Base-by-base conservation (phyloP, 2,113 vertebrate genomes). In the Rhinopomastus cyanomelas region DNA sequence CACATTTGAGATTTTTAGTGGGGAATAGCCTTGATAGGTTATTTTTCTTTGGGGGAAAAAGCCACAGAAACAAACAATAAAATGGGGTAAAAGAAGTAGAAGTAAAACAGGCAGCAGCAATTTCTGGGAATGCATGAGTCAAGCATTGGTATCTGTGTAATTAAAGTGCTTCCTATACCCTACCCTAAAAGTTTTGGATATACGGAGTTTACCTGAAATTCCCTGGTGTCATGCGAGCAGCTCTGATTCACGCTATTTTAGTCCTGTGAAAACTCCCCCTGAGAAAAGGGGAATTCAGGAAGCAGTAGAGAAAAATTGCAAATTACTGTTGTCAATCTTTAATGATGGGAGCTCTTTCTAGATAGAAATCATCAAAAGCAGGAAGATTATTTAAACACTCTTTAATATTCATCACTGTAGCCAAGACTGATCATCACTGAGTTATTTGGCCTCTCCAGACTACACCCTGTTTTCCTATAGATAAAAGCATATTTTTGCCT, bases 401-500 rank as follows among this genome's bases (percentile, higher is more conserved):
- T 53, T 92, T 92, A 92, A 89, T 89, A 92, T 91, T 73, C 85
- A 73, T 75, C 18, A 15, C 39, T 57, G 61, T 39, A 94, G 93
- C 90, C 92, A 95, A 92, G 88, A 79, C 85, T 75, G 80, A 94
- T 96, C 90, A 90, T 81, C 91, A 88, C 60, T 6, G 4, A 91
- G 81, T 94, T 95, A 94, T 92, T 96, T 90, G 94, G 14, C 69
- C 94, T 86, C 57, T 68, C 85, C 85, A 79, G 93, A 81, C 90
- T 72, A 88, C 94, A 90, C 94, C 95, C 92, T 87, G 80, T 93
- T 96, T 90, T 90, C 72, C 62, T 93, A 62, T 73, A 92, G 92
- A 93, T 96, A 82, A 92, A 96, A 90, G 81, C 81, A 85, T 94
- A 82, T 94, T 96, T n/a, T 94, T 94, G 17, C 39, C 84, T 90